Evolutionary conservation across 2,888 invertebrate genomes (phyloP).

Genomic region (Tenthredo distinguenda): DNA sequence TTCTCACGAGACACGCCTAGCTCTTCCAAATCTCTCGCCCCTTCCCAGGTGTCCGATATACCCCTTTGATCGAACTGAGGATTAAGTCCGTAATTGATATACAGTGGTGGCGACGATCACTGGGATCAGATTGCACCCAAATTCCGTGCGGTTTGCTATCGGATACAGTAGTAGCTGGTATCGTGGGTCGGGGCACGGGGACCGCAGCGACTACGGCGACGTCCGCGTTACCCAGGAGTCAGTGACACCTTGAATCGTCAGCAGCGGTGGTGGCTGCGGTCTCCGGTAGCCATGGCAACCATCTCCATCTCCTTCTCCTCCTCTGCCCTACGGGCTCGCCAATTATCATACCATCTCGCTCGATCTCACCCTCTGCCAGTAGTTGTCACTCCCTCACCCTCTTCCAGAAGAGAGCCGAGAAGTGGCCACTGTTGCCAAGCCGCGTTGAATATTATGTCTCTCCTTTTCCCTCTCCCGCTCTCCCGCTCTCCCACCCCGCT

Average conservation of each 20-base stretch:
- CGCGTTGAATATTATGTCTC: constrained; percentile 49
- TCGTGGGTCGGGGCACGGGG: constrained; percentile 56
- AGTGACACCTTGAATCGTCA: constrained; percentile 77
- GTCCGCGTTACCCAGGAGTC: constrained; percentile 72
- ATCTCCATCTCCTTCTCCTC: constrained; percentile 62
- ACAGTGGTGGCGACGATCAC: background rate
- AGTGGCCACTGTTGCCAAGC: constrained; percentile 72
- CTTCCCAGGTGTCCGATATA: background rate
- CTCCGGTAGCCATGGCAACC: constrained; percentile 77
- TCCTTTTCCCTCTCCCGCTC: constrained; percentile 50
- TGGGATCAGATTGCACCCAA: background rate
- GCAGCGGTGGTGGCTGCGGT: constrained; percentile 74
- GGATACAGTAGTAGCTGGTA: background rate
- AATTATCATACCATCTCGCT: constrained; percentile 70
- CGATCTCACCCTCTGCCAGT: constrained; percentile 58
- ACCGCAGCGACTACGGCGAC: constrained; percentile 26
- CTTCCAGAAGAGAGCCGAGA: constrained; percentile 55
- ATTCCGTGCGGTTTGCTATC: background rate
- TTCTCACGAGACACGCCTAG: no score
- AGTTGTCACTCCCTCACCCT: constrained; percentile 55
- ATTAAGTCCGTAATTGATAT: background rate
- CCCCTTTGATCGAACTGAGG: background rate
- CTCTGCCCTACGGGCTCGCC: constrained; percentile 58
- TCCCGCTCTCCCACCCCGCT: constrained; percentile 51
- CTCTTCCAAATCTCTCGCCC: background rate